Evolutionary conservation across 2,888 invertebrate genomes (phyloP).

Genomic region (Eristalinus sepulchralis): DNA sequence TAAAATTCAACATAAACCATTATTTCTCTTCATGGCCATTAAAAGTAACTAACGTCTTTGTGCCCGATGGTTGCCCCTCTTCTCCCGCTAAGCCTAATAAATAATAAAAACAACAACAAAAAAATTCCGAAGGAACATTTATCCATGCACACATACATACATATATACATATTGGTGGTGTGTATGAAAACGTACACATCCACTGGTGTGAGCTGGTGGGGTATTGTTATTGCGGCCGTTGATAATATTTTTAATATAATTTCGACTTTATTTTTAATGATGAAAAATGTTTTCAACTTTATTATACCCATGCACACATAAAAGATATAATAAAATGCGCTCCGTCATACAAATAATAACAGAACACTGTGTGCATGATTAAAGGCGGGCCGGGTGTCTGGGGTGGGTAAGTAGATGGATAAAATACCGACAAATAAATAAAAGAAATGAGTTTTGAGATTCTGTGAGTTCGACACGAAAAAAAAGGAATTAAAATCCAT

Average conservation of each 20-base stretch:
- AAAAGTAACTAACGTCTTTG: slow-evolving; percentile 71
- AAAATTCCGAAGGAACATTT: neutral
- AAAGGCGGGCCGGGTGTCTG: slow-evolving; percentile 41
- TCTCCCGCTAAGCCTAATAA: slow-evolving; percentile 62
- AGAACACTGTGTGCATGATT: slow-evolving; percentile 59
- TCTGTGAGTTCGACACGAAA: slow-evolving; percentile 38
- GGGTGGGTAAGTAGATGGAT: slow-evolving; percentile 51
- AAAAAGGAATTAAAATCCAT: slow-evolving; percentile 41
- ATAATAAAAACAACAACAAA: slow-evolving; percentile 60
- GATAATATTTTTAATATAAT: slow-evolving; percentile 72
- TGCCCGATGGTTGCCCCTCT: slow-evolving; percentile 50
- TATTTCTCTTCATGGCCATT: slow-evolving; percentile 69
- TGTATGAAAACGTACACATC: neutral
- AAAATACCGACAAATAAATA: slow-evolving; percentile 70
- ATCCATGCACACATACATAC: neutral
- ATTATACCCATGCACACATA: slow-evolving; percentile 70
- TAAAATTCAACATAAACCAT: slow-evolving; percentile 70
- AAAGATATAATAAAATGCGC: slow-evolving; percentile 70
- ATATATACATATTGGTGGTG: neutral
- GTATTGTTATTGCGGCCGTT: slow-evolving; percentile 55
- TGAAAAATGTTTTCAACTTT: slow-evolving; percentile 72
- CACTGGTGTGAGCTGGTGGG: slow-evolving; percentile 24
- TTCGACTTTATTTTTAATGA: slow-evolving; percentile 72
- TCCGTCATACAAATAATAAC: slow-evolving; percentile 68
- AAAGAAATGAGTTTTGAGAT: slow-evolving; percentile 55